Evolutionary conservation across 2,797 vertebrate genomes (phyloP).

Genomic region (Phataginus tricuspis): DNA sequence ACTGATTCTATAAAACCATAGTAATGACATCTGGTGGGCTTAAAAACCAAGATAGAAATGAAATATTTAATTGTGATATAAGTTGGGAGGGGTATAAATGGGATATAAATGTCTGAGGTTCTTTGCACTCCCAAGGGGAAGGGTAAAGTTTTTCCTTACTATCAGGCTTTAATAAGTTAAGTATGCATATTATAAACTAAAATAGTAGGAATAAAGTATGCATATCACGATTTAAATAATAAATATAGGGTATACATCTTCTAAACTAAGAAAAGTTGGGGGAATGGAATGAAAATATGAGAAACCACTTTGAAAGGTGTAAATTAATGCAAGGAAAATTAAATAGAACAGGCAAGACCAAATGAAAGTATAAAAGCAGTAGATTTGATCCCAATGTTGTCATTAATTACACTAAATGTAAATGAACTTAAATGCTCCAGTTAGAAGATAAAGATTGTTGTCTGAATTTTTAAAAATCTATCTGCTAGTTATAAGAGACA

Average conservation of each 20-base stretch:
- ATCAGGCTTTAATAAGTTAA: slow-evolving; percentile 15
- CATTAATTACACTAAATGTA: slow-evolving; percentile 33
- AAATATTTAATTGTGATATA: not conserved
- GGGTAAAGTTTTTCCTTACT: not conserved
- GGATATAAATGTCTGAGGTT: not conserved
- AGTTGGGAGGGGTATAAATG: not conserved
- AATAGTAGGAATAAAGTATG: slow-evolving; percentile 33
- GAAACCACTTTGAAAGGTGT: not conserved
- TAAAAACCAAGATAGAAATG: not conserved
- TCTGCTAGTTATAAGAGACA: not conserved
- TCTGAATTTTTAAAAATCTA: not conserved
- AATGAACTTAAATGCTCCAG: not conserved
- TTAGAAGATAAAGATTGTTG: slow-evolving; percentile 16
- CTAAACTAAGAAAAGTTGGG: not conserved
- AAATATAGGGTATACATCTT: not conserved
- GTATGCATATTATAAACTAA: not conserved
- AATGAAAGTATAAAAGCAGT: not conserved
- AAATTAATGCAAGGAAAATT: not conserved
- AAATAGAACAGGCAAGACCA: not conserved
- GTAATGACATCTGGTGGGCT: not conserved
- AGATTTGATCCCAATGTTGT: not conserved
- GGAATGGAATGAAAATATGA: not conserved
- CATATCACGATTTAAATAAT: not conserved
- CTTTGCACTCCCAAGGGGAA: not conserved
- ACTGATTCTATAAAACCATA: slow-evolving; percentile 19